Evolutionary conservation across 1,140 invertebrate species (phyloP), one percentile per base, ranked within the genome.

Genomic region (Papilio glaucus): DNA sequence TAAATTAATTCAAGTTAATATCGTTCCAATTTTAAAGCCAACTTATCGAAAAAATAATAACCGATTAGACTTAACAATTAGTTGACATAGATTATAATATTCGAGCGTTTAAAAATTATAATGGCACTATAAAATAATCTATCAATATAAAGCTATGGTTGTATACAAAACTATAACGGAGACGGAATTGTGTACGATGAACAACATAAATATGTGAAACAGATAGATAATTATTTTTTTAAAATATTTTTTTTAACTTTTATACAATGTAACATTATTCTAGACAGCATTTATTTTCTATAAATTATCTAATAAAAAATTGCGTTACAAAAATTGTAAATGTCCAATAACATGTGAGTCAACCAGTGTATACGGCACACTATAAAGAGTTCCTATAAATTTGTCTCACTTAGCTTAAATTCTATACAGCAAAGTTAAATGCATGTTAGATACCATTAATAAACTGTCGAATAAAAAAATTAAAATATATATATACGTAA

Each of bases 1-100:
- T 84, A 83, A 84, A 83, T 85, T 84, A 84, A 76, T 81, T 60
- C 63, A 33, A 10, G 49, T 71, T 72, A 72, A 53, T 69, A 69
- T 69, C 15, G 2, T 69, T 29, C 18, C 0, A 69, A 68, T 26
- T 45, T 42, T 68, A 42, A 42, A 38, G 63, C 39, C 63, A 67
- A 65, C 15, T 38, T 38, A 24, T 38, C n/a, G 42, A 37, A 63
- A 33, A 26, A 12, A 60, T 15, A 53, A 63, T 39, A 63, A 68
- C 42, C 26, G 24, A 45, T 69, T 29, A 45, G 6, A 45, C 9
- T 33, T 9, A 33, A 13, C 3, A 29, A 26, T 67, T 67, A 67
- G 21, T 45, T 39, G 41, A 45, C 15, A 62, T n/a, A 65, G 26
- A 38, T 60, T 53, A 53, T 9, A 38, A 60, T 63, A 37, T 38